Evolutionary conservation across 2,113 vertebrate species (phyloP).

Genomic region (Cynoglossus semilaevis): DNA sequence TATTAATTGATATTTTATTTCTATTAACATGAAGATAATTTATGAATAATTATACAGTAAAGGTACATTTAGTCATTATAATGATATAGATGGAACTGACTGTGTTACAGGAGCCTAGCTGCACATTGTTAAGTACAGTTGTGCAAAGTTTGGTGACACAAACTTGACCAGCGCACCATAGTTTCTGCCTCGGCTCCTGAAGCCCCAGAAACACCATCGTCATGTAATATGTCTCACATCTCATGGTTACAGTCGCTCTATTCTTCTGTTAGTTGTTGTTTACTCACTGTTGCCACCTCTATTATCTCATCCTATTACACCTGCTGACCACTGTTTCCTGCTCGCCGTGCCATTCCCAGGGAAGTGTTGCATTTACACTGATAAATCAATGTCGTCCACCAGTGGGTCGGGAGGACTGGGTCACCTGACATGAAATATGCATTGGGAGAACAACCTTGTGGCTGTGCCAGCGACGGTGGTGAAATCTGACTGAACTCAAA

Average conservation of each 20-base stretch:
- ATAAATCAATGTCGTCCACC: slow-evolving; percentile 53
- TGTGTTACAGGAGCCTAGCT: no score
- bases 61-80: no score
- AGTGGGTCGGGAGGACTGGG: slow-evolving; percentile 19
- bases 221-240: slow-evolving; percentile 33
- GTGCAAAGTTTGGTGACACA: no score
- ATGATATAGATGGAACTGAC: no score
- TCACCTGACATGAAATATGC: slow-evolving; percentile 37
- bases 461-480: neutral
- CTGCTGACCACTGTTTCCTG: slow-evolving; percentile 48
- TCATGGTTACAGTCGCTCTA: slow-evolving; percentile 15
- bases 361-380: slow-evolving; percentile 63
- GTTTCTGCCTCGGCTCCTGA: no score
- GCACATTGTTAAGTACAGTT: no score
- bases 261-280: slow-evolving; percentile 30
- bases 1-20: no score
- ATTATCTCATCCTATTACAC: slow-evolving; percentile 46
- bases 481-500: slow-evolving; percentile 10
- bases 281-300: slow-evolving; percentile 49
- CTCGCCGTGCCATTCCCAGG: slow-evolving; percentile 55
- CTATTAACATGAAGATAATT: no score
- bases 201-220: slow-evolving; percentile 2
- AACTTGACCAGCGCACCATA: no score
- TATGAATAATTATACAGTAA: no score
- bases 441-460: slow-evolving; percentile 6